Conservation (phyloP, 2,797 vertebrate genomes). For the Pangasius sanitwongsei region DNA sequence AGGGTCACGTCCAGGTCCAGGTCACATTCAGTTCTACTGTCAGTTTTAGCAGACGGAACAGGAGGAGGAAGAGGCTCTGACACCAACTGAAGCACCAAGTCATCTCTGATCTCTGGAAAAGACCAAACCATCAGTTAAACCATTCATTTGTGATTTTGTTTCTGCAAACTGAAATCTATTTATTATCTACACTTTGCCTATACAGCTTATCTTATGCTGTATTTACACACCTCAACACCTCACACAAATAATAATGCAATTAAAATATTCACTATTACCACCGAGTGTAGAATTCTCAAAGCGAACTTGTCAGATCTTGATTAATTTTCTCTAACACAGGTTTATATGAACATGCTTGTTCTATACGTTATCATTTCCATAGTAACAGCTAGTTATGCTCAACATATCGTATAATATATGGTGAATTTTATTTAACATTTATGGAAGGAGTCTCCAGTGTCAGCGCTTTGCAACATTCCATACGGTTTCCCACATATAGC, state of each 20-base stretch:
- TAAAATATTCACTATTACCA: not conserved
- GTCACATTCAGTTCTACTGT: conserved; percentile 62
- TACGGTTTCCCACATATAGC: too few species aligned
- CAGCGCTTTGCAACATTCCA: too few species aligned
- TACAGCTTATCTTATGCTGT: not conserved
- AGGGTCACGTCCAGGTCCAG: conserved; percentile 86
- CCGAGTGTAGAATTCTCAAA: not conserved
- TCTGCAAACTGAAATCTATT: not conserved
- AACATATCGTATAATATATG: not conserved
- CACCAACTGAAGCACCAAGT: conserved; percentile 82
- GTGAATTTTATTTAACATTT: not conserved
- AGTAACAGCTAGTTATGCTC: not conserved
- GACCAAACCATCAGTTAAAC: not conserved
- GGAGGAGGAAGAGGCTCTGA: conserved; percentile 83
- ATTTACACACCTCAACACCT: not conserved
- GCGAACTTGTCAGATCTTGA: not conserved
- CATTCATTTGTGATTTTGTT: not conserved
- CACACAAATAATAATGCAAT: not conserved
- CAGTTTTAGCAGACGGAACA: conserved; percentile 68
- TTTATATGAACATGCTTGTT: not conserved
- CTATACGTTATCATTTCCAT: not conserved
- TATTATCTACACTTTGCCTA: not conserved
- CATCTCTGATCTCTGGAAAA: conserved; percentile 82
- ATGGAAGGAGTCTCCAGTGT: too few species aligned
- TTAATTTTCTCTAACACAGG: not conserved